These are phyloP conservation scores for Cenopis cana DNA, from an alignment of 2,888 invertebrate genomes.

Conservation along the genomic window DNA sequence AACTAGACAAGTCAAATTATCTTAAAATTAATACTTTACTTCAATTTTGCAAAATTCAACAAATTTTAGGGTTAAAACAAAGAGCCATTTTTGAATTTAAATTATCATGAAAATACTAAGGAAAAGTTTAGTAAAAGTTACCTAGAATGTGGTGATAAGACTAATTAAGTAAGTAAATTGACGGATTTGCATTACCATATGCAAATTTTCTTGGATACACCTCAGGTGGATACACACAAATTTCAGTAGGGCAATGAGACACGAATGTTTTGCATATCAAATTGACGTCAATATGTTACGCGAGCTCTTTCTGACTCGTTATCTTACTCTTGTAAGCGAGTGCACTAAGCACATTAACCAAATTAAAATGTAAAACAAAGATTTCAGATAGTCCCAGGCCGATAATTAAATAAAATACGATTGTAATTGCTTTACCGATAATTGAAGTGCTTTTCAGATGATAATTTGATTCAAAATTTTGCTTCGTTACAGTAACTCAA, in stretches of 20 bases:
- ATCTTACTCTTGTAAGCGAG: not conserved
- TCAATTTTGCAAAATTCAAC: too few species aligned
- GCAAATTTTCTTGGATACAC: too few species aligned
- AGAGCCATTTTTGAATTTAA: too few species aligned
- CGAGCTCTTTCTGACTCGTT: not conserved
- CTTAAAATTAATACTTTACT: too few species aligned
- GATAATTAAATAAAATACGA: not conserved
- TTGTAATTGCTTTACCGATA: conserved; percentile 11
- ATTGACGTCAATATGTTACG: not conserved
- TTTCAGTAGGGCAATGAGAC: not conserved
- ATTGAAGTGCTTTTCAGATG: conserved; percentile 2
- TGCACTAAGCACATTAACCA: not conserved
- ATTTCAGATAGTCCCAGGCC: not conserved
- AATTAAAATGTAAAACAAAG: not conserved
- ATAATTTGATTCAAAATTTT: conserved; percentile 13
- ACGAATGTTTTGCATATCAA: not conserved
- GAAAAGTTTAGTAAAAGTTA: too few species aligned
- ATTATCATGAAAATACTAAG: too few species aligned
- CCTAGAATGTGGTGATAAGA: too few species aligned
- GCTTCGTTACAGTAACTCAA: not conserved
- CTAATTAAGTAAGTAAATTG: too few species aligned
- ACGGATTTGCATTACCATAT: too few species aligned
- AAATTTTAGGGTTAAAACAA: too few species aligned
- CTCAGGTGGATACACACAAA: not conserved
- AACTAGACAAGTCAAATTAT: not conserved